Percentiles rank a stretch among this genome's conserved stretches.
phyloP scores from a whole-genome alignment of 2,113 vertebrate species.

The Mesoclemmys tuberculata region DNA sequence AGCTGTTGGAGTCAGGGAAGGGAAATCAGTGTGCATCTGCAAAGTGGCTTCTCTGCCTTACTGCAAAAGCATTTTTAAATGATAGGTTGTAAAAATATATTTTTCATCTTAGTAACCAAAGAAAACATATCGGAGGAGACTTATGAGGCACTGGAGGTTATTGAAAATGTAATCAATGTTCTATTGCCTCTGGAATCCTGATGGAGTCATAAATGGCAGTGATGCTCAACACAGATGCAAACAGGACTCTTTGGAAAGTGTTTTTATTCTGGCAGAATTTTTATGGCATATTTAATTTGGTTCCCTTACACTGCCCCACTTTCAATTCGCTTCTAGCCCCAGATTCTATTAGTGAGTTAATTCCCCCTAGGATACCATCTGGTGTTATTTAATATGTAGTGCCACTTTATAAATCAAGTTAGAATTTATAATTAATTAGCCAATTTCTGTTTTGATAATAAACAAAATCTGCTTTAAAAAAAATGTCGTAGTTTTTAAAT shows the following conservation, averaged over 20 bases:
- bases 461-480: slow-evolving; percentile 47
- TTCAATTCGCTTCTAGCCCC: slow-evolving; percentile 59
- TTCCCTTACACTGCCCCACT: slow-evolving; percentile 20
- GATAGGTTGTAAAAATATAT: neutral
- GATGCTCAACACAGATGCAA: neutral
- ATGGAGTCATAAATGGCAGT: neutral
- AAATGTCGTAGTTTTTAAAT: slow-evolving; percentile 16
- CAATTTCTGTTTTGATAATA: slow-evolving; percentile 70
- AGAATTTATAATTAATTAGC: slow-evolving; percentile 73
- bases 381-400: slow-evolving; percentile 73
- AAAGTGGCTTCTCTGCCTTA: neutral
- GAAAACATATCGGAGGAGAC: slow-evolving; percentile 1
- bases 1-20: neutral
- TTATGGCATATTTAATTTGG: slow-evolving; percentile 46
- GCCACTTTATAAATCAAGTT: slow-evolving; percentile 68
- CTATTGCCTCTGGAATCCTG: neutral
- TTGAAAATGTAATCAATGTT: slow-evolving; percentile 48
- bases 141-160: neutral
- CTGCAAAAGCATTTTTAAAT: neutral
- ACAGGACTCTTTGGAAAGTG: neutral
- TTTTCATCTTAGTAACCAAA: slow-evolving; percentile 28
- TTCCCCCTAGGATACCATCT: slow-evolving; percentile 71
- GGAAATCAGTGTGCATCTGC: neutral
- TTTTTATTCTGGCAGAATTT: slow-evolving; percentile 49
- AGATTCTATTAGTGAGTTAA: slow-evolving; percentile 65